Conservation (phyloP, 2,888 invertebrate genomes). For the Cetonia aurata region DNA sequence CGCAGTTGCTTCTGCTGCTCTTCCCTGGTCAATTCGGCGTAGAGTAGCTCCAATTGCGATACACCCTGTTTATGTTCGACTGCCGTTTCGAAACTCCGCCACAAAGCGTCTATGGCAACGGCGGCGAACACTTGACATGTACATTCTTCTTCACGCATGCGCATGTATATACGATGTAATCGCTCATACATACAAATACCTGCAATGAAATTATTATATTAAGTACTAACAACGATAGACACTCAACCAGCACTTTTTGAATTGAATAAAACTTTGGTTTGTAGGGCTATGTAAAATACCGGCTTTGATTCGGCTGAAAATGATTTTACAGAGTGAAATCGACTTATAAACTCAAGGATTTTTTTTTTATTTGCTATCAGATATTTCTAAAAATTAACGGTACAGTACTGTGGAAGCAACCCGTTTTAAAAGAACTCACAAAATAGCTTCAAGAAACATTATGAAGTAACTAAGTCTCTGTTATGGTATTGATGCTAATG, state of each 20-base stretch:
- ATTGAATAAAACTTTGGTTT: neutral
- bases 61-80: slow-evolving; percentile 87
- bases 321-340: too few species aligned
- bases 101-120: slow-evolving; percentile 87
- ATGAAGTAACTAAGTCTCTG: too few species aligned
- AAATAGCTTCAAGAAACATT: too few species aligned
- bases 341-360: too few species aligned
- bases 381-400: too few species aligned
- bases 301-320: too few species aligned
- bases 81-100: slow-evolving; percentile 90
- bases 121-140: slow-evolving; percentile 95
- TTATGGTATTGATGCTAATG: too few species aligned
- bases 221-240: neutral
- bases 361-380: too few species aligned
- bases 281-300: neutral
- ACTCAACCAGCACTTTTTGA: too few species aligned
- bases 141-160: slow-evolving; percentile 90
- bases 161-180: slow-evolving; percentile 87
- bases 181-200: slow-evolving; percentile 92
- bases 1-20: slow-evolving; percentile 87
- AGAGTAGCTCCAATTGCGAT: slow-evolving; percentile 88
- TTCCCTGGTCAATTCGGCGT: slow-evolving; percentile 88
- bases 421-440: too few species aligned
- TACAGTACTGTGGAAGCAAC: too few species aligned
- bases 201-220: neutral